Evolutionary conservation across 2,797 vertebrate species (phyloP).

Genomic region (Onychomys leucogaster): DNA sequence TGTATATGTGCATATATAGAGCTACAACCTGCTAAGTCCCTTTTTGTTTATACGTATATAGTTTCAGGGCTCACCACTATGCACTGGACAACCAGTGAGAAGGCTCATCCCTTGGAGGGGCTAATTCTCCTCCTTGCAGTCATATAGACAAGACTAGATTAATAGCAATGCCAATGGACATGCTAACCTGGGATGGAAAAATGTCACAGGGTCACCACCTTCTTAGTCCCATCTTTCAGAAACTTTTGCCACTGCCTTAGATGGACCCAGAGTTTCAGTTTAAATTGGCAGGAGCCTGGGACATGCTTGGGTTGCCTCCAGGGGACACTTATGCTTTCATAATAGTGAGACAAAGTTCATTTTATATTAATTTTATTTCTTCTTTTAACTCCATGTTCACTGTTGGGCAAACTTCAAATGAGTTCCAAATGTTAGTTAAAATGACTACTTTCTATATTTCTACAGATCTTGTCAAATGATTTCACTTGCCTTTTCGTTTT

Average conservation of each 20-base stretch:
- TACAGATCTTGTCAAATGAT: not conserved
- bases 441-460: not conserved
- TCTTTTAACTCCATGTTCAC: conserved; percentile 2
- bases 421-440: conserved; percentile 50
- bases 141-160: not conserved
- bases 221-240: not conserved
- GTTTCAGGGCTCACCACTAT: not conserved
- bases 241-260: not conserved
- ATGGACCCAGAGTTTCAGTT: not conserved
- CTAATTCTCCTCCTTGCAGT: not conserved
- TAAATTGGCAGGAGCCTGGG: not conserved
- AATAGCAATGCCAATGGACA: too few relatives aligned
- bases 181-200: not conserved
- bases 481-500: conserved; percentile 24
- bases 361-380: conserved; percentile 55
- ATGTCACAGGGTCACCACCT: not conserved
- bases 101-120: not conserved
- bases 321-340: not conserved
- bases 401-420: conserved; percentile 28
- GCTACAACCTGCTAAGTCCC: not conserved
- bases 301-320: not conserved
- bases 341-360: not conserved
- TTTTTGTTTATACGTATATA: not conserved
- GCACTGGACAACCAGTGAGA: not conserved
- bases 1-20: not conserved